These are phyloP conservation scores for Gibbula magus DNA, from an alignment of 2,888 invertebrate species.

Conservation along the genomic window DNA sequence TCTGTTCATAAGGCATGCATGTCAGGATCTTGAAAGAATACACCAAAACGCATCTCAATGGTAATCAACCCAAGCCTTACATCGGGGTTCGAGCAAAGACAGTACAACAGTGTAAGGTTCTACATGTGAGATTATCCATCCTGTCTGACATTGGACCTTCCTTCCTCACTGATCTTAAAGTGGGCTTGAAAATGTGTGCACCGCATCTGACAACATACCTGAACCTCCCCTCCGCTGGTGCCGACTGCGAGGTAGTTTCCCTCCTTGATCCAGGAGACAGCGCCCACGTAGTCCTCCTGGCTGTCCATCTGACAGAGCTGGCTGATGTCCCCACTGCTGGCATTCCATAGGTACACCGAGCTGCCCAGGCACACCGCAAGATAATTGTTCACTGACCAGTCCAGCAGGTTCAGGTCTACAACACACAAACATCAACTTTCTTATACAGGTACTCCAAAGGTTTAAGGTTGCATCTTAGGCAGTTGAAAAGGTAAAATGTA, in stretches of 20 bases:
- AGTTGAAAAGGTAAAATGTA: not conserved
- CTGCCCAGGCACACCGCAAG: slow-evolving; percentile 93
- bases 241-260: slow-evolving; percentile 88
- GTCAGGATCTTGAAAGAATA: too few species aligned
- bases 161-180: too few species aligned
- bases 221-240: slow-evolving; percentile 86
- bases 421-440: slow-evolving; percentile 1
- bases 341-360: slow-evolving; percentile 91
- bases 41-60: too few species aligned
- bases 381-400: slow-evolving; percentile 94
- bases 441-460: not conserved
- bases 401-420: slow-evolving; percentile 89
- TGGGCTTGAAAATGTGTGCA: too few species aligned
- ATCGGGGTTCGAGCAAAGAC: too few species aligned
- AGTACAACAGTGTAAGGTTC: too few species aligned
- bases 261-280: slow-evolving; percentile 90
- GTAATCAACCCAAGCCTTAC: too few species aligned
- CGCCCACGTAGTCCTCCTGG: slow-evolving; percentile 79
- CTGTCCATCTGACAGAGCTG: slow-evolving; percentile 87
- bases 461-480: not conserved
- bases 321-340: slow-evolving; percentile 84
- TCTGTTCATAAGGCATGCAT: too few species aligned
- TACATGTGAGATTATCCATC: too few species aligned
- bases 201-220: slow-evolving; percentile 81
- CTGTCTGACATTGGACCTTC: too few species aligned